A percentile compares a stretch with the other conserved stretches of the same genome.
Conservation (phyloP, 2,797 vertebrate genomes). For the Xerus rutilus region DNA sequence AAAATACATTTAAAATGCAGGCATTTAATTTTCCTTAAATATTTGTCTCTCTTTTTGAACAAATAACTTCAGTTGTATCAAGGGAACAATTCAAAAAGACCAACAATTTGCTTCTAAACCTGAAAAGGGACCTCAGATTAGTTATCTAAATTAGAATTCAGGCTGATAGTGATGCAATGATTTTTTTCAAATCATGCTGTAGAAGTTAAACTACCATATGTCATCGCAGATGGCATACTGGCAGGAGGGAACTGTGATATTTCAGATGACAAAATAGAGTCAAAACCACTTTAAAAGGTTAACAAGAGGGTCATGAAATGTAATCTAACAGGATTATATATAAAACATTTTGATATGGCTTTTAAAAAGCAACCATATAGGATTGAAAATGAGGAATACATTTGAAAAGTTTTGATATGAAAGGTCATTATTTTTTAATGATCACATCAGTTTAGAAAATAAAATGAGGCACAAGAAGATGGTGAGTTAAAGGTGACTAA, state of each 20-base stretch:
- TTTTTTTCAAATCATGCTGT: slow-evolving; percentile 69
- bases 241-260: slow-evolving; percentile 62
- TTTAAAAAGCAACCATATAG: not conserved
- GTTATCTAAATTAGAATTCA: slow-evolving; percentile 44
- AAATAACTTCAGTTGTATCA: slow-evolving; percentile 6
- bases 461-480: not conserved
- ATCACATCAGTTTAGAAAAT: not conserved
- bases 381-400: not conserved
- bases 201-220: slow-evolving; percentile 75
- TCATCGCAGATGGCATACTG: slow-evolving; percentile 69
- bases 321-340: slow-evolving; percentile 62
- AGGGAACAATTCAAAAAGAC: not conserved
- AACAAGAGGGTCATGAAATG: slow-evolving; percentile 62
- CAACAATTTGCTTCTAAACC: not conserved
- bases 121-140: slow-evolving; percentile 29
- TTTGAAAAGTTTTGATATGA: slow-evolving; percentile 20
- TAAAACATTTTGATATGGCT: slow-evolving; percentile 43
- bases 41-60: not conserved
- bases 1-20: not conserved
- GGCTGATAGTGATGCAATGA: slow-evolving; percentile 63
- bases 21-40: not conserved
- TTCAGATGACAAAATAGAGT: slow-evolving; percentile 77
- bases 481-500: not conserved
- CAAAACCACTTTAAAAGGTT: slow-evolving; percentile 76
- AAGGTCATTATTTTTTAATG: not conserved